phyloP scores from a whole-genome alignment of 2,113 vertebrate species.

The Cyprinodon variegatus region DNA sequence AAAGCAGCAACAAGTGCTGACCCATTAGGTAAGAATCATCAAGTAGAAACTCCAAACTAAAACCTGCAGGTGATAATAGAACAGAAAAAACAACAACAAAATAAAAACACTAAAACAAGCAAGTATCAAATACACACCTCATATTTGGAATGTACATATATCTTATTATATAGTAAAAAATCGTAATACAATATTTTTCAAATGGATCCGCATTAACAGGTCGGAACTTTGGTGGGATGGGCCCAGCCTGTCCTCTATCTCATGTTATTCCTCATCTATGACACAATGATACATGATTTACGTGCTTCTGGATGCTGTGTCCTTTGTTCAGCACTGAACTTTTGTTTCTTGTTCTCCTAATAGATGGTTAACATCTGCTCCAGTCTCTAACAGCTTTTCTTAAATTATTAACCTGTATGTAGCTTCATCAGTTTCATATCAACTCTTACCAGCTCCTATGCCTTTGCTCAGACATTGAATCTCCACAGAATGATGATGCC shows the following conservation, averaged over 20 bases:
- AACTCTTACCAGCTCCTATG: no score
- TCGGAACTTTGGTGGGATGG: background rate
- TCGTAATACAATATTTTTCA: background rate
- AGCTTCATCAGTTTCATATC: no score
- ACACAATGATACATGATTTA: no score
- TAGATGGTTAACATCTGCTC: no score
- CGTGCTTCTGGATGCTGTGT: no score
- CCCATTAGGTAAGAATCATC: constrained; percentile 78
- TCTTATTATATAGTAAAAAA: background rate
- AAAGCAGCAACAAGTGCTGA: constrained; percentile 81
- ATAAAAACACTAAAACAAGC: background rate
- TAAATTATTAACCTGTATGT: no score
- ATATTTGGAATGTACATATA: background rate
- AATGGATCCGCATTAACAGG: background rate
- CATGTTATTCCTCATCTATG: no score
- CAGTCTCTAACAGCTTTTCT: no score
- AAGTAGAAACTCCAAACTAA: background rate
- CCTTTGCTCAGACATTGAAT: no score
- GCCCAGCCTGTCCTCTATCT: background rate
- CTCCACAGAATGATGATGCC: no score
- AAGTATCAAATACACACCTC: background rate
- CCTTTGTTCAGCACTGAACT: no score
- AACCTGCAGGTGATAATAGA: background rate
- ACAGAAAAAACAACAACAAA: background rate
- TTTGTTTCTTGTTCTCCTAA: no score